These are phyloP conservation scores for Neomorphus geoffroyi DNA, from an alignment of 2,797 vertebrate genomes.

Conservation along the genomic window DNA sequence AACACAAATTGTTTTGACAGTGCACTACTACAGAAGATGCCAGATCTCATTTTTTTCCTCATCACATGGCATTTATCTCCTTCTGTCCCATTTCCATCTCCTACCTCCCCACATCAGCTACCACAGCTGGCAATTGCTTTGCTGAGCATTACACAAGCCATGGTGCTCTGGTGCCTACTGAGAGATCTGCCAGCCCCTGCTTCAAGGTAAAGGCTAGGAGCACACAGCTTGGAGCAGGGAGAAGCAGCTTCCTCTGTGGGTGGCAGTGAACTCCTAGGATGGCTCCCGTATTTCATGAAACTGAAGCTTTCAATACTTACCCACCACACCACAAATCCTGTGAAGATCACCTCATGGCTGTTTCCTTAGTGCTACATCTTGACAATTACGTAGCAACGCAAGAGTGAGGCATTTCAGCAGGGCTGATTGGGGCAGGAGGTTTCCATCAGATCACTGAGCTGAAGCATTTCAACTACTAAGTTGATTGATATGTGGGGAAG, in stretches of 20 bases:
- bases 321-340: neutral
- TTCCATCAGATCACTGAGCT: neutral
- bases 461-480: neutral
- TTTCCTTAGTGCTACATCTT: neutral
- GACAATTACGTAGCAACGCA: rapidly evolving
- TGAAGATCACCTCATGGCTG: neutral
- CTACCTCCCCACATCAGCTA: neutral
- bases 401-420: neutral
- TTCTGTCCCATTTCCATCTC: neutral
- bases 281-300: neutral
- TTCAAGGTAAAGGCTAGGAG: neutral
- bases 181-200: neutral
- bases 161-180: rapidly evolving
- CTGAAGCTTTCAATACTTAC: neutral
- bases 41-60: neutral
- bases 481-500: rapidly evolving
- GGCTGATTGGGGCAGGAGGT: no score
- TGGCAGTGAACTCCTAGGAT: rapidly evolving
- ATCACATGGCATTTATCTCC: neutral
- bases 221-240: rapidly evolving
- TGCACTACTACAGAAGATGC: neutral
- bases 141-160: neutral
- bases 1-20: neutral
- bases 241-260: neutral
- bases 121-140: neutral